Evolutionary conservation across 2,113 vertebrate genomes (phyloP), one percentile per base, ranked within the genome.

Genomic region (Oriolus oriolus): DNA sequence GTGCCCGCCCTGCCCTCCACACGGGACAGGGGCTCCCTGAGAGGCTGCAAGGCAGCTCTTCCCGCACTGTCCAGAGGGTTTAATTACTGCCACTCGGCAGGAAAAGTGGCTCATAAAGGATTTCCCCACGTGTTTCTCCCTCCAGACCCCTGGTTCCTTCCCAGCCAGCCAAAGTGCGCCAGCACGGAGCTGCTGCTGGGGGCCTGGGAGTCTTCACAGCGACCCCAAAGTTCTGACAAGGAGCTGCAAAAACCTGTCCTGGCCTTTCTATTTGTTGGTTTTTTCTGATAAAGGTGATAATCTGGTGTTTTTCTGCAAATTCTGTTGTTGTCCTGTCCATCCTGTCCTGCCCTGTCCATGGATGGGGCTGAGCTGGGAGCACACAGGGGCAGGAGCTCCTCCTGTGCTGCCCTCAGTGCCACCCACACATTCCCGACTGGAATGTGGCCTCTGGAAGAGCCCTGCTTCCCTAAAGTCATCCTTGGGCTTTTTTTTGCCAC

Each of bases 381-480:
- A 6, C 12, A 8, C 30, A 56, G 56, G 9, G 5, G 3, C 57
- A 23, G 49, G 11, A 73, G 16, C 19, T 39, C 9, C 11, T 8
- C 11, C 53, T 2, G 2, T 27, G 2, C 39, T 69, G 52, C 8
- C 33, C 44, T 13, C 3, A 4, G 28, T 33, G 63, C 54, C 87
- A 35, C n/a, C 35, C 57, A 7, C 0, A 0, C 10, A 3, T n/a
- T 39, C 41, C 49, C 15, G 12, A 0, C 6, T 10, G 33, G 45
- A 35, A 47, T 5, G 28, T 2, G 49, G 24, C 57, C 11, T 0
- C 10, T n/a, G 66, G 66, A 80, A 20, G 8, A 44, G 22, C 31
- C 22, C 31, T n/a, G 33, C 17, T 41, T 9, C n/a, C 13, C 3
- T 9, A 3, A 16, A 7, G 5, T 14, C 17, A 23, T 1, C 24